Conservation (phyloP, 2,888 invertebrate species). For the Apodemia zela region DNA sequence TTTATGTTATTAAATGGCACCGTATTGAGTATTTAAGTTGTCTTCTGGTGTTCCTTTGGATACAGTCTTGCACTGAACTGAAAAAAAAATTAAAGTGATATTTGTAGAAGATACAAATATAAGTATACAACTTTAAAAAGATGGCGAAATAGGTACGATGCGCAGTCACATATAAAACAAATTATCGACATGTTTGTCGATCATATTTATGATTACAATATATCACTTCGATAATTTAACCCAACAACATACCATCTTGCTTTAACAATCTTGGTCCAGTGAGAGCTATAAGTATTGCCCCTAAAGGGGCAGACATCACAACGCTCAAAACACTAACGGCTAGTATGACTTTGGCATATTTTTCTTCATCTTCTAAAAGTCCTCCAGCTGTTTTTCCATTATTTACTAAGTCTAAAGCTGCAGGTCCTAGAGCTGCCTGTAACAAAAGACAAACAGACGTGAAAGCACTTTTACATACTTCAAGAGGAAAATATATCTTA, state of each 20-base stretch:
- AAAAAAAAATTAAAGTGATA: constrained; percentile 18
- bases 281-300: constrained; percentile 85
- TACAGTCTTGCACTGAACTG: constrained; percentile 27
- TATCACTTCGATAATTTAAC: not conserved
- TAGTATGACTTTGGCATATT: constrained; percentile 82
- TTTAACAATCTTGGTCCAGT: constrained; percentile 81
- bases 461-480: too few species aligned
- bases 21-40: not conserved
- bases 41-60: constrained; percentile 10
- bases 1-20: not conserved
- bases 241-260: constrained; percentile 41
- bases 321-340: constrained; percentile 87
- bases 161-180: too few species aligned
- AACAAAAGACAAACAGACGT: not conserved
- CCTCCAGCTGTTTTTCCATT: constrained; percentile 61
- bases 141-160: too few species aligned
- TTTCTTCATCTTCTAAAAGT: constrained; percentile 54
- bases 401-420: constrained; percentile 79
- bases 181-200: too few species aligned
- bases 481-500: too few species aligned
- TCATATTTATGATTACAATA: too few species aligned
- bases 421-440: constrained; percentile 86
- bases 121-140: too few species aligned
- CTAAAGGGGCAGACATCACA: constrained; percentile 86
- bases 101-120: too few species aligned